A percentile compares a stretch with the other conserved stretches of the same genome.
Evolutionary conservation across 30 jellyfish, hydroid and myxozoan genomes (phyloP).

Genomic region (Turritopsis dohrnii): DNA sequence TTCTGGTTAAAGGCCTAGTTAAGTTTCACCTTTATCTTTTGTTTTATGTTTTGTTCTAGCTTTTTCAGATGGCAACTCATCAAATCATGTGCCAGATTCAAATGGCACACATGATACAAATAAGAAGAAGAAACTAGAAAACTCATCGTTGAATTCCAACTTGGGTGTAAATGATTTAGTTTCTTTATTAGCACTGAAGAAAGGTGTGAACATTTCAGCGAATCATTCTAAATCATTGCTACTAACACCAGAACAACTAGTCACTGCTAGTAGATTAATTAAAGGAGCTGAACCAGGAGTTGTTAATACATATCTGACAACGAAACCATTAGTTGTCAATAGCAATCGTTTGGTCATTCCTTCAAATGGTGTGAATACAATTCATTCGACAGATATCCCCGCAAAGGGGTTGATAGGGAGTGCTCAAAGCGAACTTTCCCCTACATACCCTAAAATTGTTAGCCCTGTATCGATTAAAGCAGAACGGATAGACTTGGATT

Average conservation of each 20-base stretch:
- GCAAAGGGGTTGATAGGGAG: not conserved
- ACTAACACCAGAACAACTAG: constrained; percentile 7
- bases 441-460: constrained; percentile 1
- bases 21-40: not conserved
- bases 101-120: not conserved
- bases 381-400: not conserved
- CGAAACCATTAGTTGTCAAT: not conserved
- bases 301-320: constrained; percentile 16
- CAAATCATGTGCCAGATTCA: not conserved
- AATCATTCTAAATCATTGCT: not conserved
- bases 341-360: constrained; percentile 1
- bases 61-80: not conserved
- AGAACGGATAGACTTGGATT: constrained; percentile 7
- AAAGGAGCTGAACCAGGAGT: constrained; percentile 14
- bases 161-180: not conserved
- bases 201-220: not conserved
- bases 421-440: constrained; percentile 13
- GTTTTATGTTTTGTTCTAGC: not conserved
- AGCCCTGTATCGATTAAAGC: constrained; percentile 17
- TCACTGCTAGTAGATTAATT: constrained; percentile 10
- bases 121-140: not conserved
- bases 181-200: not conserved
- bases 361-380: not conserved
- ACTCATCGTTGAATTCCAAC: not conserved
- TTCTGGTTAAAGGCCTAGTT: not conserved